Conservation (phyloP, 2,888 invertebrate genomes). For the Agonopterix subpropinquella region DNA sequence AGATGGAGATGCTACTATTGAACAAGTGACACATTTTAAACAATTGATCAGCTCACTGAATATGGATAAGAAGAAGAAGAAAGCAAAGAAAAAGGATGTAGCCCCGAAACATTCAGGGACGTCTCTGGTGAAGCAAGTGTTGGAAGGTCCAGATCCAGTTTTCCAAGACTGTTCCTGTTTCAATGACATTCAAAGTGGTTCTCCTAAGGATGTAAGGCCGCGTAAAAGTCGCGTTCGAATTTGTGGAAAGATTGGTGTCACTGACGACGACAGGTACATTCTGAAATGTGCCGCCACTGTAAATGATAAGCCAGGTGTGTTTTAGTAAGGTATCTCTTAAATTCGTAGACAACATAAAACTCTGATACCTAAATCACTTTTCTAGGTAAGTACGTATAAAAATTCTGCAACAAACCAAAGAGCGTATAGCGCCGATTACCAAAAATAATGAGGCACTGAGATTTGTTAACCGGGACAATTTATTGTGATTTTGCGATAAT, state of each 20-base stretch:
- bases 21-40: slow-evolving; percentile 25
- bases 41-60: slow-evolving; percentile 35
- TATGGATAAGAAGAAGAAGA: slow-evolving; percentile 43
- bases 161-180: not conserved
- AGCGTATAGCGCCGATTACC: no score
- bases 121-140: slow-evolving; percentile 6
- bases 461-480: no score
- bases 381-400: no score
- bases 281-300: slow-evolving; percentile 52
- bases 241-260: slow-evolving; percentile 46
- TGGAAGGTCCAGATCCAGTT: slow-evolving; percentile 3
- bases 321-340: slow-evolving; percentile 22
- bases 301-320: slow-evolving; percentile 31
- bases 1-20: slow-evolving; percentile 29
- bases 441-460: no score
- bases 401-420: no score
- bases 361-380: no score
- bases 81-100: slow-evolving; percentile 8
- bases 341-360: no score
- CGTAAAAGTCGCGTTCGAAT: slow-evolving; percentile 41
- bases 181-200: not conserved
- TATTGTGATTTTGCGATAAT: no score
- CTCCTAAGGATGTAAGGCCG: slow-evolving; percentile 5
- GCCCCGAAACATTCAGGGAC: not conserved
- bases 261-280: slow-evolving; percentile 45